Evolutionary conservation across 2,113 vertebrate genomes (phyloP), one percentile per base, ranked within the genome.

Genomic region (Microcebus tavaratra): DNA sequence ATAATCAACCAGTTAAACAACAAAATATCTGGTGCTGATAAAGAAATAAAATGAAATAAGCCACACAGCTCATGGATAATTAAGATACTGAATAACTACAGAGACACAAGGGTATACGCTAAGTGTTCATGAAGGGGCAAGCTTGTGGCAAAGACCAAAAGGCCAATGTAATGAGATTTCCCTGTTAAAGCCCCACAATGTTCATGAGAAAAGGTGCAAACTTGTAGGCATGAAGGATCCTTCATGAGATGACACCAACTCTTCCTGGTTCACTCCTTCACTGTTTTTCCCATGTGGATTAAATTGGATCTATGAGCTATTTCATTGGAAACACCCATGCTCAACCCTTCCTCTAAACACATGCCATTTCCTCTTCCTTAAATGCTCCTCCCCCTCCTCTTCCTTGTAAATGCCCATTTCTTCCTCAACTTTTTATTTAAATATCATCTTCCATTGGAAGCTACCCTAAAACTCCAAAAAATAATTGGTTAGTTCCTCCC

Each of bases 41-140:
- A 57, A 67, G 31, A 72, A 57, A 25, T 14, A 29, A 48, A 10
- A 53, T 31, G 18, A 42, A 50, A 6, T 17, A 29, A 8, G 23
- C 4, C 31, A 3, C 5, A 1, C 3, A 4, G 45, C 8, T 1
- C 3, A 2, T 8, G 34, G 17, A 18, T 9, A 9, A 8, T 21
- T 5, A 4, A 36, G 8, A 29, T 45, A 10, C 12, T 25, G 36
- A 17, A 15, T 17, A 29, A 42, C 27, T 14, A 3, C 1, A 23
- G 15, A 63, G 53, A 31, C 3, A 14, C 1, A 2, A 11, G 31
- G 5, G 29, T 1, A 1, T 6, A 0, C 3, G 29, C 8, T 5
- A 12, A 31, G 3, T 8, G 21, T 42, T 42, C 42, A 20, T 13
- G 23, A 20, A 68, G 23, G 11, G 17, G 2, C 3, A 8, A 6